Base-by-base conservation (phyloP, 2,888 invertebrate species). In the Sialis fuliginosa region DNA sequence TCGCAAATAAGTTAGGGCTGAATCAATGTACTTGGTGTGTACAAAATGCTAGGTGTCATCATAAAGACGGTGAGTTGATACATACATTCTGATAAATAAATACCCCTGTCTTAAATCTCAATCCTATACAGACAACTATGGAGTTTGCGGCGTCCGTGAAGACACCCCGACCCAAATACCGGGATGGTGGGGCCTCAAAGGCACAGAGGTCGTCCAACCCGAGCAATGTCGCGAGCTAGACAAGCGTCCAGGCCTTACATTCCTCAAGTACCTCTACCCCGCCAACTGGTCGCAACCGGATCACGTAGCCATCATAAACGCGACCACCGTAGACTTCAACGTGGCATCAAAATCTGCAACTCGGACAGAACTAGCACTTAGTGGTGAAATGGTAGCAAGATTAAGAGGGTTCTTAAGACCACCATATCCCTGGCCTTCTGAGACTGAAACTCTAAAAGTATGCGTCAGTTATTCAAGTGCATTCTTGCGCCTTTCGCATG, bases 11-110 rank as follows among this genome's bases (percentile, higher is more conserved):
- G 58, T 63, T 87, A 46, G 81, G 84, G 22, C 65, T 87, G 4
- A 81, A 81, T 46, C 83, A 86, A 54, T 90, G 89, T 59, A 82
- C 81, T 39, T 93, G 93, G 92, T 93, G 92, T 61, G 91, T 93
- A 2, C 90, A 92, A 60, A 89, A 89, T 59, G 88, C 88, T 0
- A 72, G 84, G 39, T 93, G 93, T 60, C 90, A 91, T 62, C 84
- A 86, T 55, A 81, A 82, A 57, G 83, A 87, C 57, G 85, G 82
- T 73, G 68, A 64, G 59, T 62, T 5, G 12, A 59, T 48, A 33
- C 42, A 42, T 10, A 8, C 35, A 35, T 35, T 9, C 4, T 22
- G 22, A 22, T 22, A 22, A 22, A 22, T 22, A 22, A 22, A 22
- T 4, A 22, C 22, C 22, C 22, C 22, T 22, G 22, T 22, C 22